These are phyloP conservation scores for Drosophila sp. DNA, from an alignment of 1,140 invertebrate species.

Conservation along the genomic window DNA sequence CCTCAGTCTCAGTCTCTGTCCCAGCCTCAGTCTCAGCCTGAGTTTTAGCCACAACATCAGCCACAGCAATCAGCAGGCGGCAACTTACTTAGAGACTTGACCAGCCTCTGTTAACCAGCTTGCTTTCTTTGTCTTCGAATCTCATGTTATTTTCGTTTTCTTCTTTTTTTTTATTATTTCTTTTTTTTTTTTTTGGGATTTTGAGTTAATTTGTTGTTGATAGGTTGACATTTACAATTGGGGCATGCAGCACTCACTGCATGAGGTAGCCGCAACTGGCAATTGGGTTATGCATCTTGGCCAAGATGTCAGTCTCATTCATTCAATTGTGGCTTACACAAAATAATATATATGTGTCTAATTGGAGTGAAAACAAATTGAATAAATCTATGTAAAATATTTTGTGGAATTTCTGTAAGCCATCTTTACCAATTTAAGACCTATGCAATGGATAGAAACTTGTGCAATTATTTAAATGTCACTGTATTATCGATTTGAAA, in stretches of 20 bases:
- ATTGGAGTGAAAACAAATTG: conserved; percentile 22
- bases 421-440: no score
- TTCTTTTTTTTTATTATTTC: conserved; percentile 35
- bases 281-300: conserved; percentile 29
- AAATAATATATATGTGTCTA: conserved; percentile 4
- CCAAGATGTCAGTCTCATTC: conserved; percentile 14
- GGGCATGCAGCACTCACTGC: conserved; percentile 67
- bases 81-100: conserved; percentile 73
- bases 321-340: conserved; percentile 28
- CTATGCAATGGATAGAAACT: no score
- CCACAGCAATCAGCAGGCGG: conserved; percentile 70
- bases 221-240: conserved; percentile 80
- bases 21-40: no score
- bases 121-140: conserved; percentile 59
- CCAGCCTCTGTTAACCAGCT: conserved; percentile 61
- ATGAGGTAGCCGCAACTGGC: conserved; percentile 52
- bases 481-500: no score
- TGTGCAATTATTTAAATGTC: no score
- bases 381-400: conserved; percentile 2
- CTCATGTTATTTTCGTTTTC: conserved; percentile 7
- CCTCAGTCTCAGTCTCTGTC: no score
- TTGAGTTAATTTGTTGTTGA: conserved; percentile 80
- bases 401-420: background rate
- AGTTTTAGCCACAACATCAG: conserved; percentile 38
- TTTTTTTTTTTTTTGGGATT: conserved; percentile 60